Conservation (phyloP, 2,113 vertebrate genomes). For the Vombatus ursinus region DNA sequence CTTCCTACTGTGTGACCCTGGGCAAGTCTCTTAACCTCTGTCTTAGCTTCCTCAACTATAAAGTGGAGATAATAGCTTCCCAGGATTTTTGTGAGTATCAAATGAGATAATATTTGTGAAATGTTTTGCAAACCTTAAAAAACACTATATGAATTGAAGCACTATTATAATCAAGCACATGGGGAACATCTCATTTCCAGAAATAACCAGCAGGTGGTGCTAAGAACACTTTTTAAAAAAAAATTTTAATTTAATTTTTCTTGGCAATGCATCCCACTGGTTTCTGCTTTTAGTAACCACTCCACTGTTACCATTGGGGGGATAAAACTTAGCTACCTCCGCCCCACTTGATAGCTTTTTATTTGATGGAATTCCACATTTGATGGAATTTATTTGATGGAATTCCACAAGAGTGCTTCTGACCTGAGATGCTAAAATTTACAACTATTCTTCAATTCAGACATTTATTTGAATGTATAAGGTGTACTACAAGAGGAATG, state of each 20-base stretch:
- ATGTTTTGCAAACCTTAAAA: background rate
- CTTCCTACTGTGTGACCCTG: background rate
- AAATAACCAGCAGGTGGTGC: background rate
- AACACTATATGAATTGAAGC: background rate
- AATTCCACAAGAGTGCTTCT: background rate
- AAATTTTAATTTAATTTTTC: too few relatives aligned
- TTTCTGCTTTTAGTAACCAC: background rate
- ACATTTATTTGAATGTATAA: background rate
- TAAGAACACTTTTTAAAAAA: background rate
- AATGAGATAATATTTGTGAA: background rate
- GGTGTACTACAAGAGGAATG: background rate
- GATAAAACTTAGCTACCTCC: background rate
- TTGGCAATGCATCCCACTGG: background rate
- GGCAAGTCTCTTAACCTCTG: background rate
- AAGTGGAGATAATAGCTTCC: background rate
- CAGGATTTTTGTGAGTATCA: background rate
- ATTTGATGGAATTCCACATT: background rate
- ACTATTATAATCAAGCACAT: background rate
- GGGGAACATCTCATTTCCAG: background rate
- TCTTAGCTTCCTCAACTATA: background rate
- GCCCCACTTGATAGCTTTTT: background rate
- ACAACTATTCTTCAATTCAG: background rate
- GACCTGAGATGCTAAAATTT: background rate
- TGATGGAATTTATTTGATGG: background rate
- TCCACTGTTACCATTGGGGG: too few relatives aligned